phyloP scores from a whole-genome alignment of 2,113 vertebrate species.

The Istiophorus platypterus region DNA sequence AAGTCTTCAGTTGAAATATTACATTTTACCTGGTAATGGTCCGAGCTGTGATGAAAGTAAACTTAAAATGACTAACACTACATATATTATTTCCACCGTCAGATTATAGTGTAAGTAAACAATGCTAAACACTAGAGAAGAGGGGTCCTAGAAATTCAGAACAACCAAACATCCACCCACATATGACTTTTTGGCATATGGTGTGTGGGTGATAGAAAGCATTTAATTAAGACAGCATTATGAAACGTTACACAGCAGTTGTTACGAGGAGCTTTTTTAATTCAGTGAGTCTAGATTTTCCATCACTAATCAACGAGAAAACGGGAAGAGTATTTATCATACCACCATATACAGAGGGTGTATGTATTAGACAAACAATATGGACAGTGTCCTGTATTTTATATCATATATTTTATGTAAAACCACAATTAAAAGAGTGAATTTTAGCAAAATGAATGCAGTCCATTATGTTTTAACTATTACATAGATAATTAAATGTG shows the following conservation, averaged over 20 bases:
- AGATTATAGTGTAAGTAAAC: slow-evolving; percentile 26
- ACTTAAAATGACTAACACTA: slow-evolving; percentile 14
- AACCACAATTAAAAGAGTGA: background rate
- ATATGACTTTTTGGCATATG: slow-evolving; percentile 64
- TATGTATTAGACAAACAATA: slow-evolving; percentile 4
- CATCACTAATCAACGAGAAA: slow-evolving; percentile 18
- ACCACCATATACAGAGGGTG: background rate
- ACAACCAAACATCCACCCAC: slow-evolving; percentile 67
- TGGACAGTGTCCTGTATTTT: background rate
- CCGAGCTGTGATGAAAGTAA: background rate
- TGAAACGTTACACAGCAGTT: slow-evolving; percentile 52
- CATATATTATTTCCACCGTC: background rate
- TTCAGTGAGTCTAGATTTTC: slow-evolving; percentile 27
- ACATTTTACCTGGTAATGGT: background rate
- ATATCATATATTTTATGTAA: background rate
- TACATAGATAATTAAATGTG: slow-evolving; percentile 21
- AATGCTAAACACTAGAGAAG: slow-evolving; percentile 10
- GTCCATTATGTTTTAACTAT: slow-evolving; percentile 19
- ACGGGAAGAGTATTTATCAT: slow-evolving; percentile 10
- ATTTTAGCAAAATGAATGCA: slow-evolving; percentile 11
- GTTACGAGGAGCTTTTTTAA: slow-evolving; percentile 41
- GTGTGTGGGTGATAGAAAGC: slow-evolving; percentile 74
- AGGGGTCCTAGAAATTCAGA: slow-evolving; percentile 44
- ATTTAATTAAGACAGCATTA: slow-evolving; percentile 69
- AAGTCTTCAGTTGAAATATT: slow-evolving; percentile 12